Conservation (phyloP, 1,140 invertebrate species). For the Paraescarpia echinospica region DNA sequence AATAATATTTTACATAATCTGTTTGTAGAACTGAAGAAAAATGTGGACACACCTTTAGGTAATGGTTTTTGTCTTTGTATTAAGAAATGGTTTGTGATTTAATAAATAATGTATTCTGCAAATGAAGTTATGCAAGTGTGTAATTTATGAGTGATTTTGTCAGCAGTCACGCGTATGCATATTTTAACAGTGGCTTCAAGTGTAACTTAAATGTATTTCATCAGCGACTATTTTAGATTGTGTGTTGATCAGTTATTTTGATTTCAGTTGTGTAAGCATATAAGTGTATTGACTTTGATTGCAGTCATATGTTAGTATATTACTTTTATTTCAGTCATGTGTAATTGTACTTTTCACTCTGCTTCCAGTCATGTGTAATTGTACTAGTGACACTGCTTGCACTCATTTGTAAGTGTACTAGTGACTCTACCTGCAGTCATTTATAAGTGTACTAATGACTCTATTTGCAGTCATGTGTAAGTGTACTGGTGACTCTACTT, state of each 20-base stretch:
- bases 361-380: background rate
- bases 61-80: background rate
- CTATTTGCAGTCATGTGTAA: background rate
- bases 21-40: constrained; percentile 12
- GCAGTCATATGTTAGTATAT: no score
- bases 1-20: background rate
- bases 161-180: no score
- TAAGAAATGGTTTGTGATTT: background rate
- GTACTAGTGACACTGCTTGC: background rate
- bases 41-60: constrained; percentile 8
- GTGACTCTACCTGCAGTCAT: background rate
- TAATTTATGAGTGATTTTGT: no score
- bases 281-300: no score
- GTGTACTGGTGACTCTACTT: background rate
- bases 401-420: background rate
- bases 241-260: no score
- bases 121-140: no score
- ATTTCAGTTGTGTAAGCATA: no score
- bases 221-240: no score
- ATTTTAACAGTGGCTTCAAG: no score
- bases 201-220: no score
- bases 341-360: no score
- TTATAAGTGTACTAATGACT: background rate
- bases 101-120: background rate
- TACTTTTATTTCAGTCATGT: no score